Evolutionary conservation across 1,140 invertebrate genomes (phyloP).

Genomic region (Olivierus martensii): DNA sequence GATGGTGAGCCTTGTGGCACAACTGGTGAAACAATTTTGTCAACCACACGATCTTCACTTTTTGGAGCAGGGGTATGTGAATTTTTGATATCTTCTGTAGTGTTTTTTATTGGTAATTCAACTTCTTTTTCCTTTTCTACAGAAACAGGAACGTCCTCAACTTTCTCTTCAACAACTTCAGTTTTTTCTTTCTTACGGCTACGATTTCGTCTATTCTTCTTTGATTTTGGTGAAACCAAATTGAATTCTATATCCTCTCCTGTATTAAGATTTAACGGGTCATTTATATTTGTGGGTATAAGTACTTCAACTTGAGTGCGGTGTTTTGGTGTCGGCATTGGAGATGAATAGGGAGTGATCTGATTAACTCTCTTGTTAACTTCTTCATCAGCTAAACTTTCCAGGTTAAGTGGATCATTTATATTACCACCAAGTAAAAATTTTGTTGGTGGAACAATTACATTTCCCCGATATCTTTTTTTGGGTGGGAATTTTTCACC

Average conservation of each 20-base stretch:
- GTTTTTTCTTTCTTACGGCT: constrained; percentile 44
- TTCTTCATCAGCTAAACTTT: constrained; percentile 78
- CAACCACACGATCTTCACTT: constrained; percentile 44
- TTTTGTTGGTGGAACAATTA: constrained; percentile 65
- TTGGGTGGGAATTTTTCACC: background rate
- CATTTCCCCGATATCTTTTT: constrained; percentile 15
- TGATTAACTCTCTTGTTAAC: constrained; percentile 63
- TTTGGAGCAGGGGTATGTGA: constrained; percentile 6
- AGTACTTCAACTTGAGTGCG: constrained; percentile 75
- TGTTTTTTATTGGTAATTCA: constrained; percentile 4
- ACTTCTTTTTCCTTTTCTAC: constrained; percentile 13
- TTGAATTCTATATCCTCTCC: constrained; percentile 58
- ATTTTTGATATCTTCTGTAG: background rate
- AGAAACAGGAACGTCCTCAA: background rate
- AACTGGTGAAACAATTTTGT: constrained; percentile 85
- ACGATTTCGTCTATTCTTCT: constrained; percentile 3
- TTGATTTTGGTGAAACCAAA: constrained; percentile 38
- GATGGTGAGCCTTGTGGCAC: constrained; percentile 46
- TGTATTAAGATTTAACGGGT: constrained; percentile 73
- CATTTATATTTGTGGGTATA: constrained; percentile 79
- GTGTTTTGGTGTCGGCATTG: constrained; percentile 67
- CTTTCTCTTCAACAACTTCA: constrained; percentile 18
- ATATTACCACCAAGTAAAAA: constrained; percentile 91
- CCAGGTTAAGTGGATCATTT: constrained; percentile 84
- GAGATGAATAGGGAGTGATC: constrained; percentile 72